A percentile compares a stretch with the other conserved stretches of the same genome.
Evolutionary conservation across 2,797 vertebrate genomes (phyloP).

Genomic region (Chloroceryle inda): DNA sequence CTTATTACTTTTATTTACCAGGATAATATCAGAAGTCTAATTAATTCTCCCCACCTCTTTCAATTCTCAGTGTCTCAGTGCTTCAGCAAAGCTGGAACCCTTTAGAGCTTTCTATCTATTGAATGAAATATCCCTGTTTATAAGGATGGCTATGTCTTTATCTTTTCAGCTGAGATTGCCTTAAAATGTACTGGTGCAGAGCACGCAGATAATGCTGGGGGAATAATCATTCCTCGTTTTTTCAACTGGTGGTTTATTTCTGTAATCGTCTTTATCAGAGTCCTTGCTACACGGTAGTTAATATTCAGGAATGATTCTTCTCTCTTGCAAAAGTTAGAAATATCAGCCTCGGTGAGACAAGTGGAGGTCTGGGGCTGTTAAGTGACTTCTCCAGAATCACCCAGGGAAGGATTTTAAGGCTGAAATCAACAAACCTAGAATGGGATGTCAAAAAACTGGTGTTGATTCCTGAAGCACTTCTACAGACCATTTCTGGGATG

Average conservation of each 20-base stretch:
- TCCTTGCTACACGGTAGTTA: neutral
- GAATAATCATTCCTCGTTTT: neutral
- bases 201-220: slow-evolving; percentile 20
- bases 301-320: slow-evolving; percentile 41
- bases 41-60: slow-evolving; percentile 63
- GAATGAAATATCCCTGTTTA: slow-evolving; percentile 66
- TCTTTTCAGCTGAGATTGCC: slow-evolving; percentile 59
- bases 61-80: slow-evolving; percentile 43
- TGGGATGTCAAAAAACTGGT: neutral
- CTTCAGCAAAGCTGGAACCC: slow-evolving; percentile 50
- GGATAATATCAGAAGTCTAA: slow-evolving; percentile 67
- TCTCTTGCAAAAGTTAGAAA: slow-evolving; percentile 17
- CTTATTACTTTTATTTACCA: slow-evolving; percentile 72
- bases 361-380: neutral
- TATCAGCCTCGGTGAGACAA: neutral
- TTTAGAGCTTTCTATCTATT: slow-evolving; percentile 65
- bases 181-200: slow-evolving; percentile 44
- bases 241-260: slow-evolving; percentile 48
- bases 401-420: neutral
- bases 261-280: slow-evolving; percentile 33
- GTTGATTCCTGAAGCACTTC: no score
- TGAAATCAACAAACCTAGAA: neutral
- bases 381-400: neutral
- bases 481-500: neutral
- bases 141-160: slow-evolving; percentile 53